phyloP scores from a whole-genome alignment of 1,140 invertebrate genomes.

The Vollenhovia emeryi region DNA sequence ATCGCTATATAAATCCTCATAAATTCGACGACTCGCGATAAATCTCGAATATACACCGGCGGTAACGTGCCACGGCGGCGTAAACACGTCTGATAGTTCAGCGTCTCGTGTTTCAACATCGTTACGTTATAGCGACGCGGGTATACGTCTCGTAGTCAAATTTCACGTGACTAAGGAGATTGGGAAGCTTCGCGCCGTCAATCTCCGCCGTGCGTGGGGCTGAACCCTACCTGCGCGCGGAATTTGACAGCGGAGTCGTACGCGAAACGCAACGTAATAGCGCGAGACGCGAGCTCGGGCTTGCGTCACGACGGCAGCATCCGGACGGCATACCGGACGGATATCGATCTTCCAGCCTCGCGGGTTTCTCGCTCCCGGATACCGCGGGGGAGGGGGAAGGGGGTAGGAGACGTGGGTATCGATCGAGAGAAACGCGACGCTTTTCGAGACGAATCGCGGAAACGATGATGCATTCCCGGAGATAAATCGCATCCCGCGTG shows the following conservation, averaged over 20 bases:
- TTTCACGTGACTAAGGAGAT: constrained; percentile 51
- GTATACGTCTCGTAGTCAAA: constrained; percentile 40
- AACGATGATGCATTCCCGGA: constrained; percentile 17
- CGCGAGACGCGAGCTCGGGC: background rate
- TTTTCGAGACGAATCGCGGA: constrained; percentile 6
- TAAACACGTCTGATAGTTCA: constrained; percentile 47
- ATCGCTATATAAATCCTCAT: constrained; percentile 25
- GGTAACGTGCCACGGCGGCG: constrained; percentile 23
- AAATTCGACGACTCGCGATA: constrained; percentile 22
- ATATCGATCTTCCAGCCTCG: constrained; percentile 45
- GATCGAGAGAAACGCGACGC: constrained; percentile 21
- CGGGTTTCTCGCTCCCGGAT: constrained; percentile 20
- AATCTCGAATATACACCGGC: constrained; percentile 25
- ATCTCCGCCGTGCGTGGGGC: background rate
- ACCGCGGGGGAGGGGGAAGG: too few species aligned
- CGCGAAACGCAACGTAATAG: constrained; percentile 5
- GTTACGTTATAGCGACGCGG: constrained; percentile 33
- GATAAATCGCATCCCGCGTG: constrained; percentile 22
- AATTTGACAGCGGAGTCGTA: constrained; percentile 47
- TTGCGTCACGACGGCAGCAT: background rate
- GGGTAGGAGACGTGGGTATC: constrained; percentile 10
- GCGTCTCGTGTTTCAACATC: constrained; percentile 51
- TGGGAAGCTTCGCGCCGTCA: constrained; percentile 49
- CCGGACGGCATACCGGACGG: constrained; percentile 6
- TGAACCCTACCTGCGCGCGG: background rate